These are phyloP conservation scores for Epiblema foenella DNA, from an alignment of 2,888 invertebrate genomes.

Conservation along the genomic window DNA sequence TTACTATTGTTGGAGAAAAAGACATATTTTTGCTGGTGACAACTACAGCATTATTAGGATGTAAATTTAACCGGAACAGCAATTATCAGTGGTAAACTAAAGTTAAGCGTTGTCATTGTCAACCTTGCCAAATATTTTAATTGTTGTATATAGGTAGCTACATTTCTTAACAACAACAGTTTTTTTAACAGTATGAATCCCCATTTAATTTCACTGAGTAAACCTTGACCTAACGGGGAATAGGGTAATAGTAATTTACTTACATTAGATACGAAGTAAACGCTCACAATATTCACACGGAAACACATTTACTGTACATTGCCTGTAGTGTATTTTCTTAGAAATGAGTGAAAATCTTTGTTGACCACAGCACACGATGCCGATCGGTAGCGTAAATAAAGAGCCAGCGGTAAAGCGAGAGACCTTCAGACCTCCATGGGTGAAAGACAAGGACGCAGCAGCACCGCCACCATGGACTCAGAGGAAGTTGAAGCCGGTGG, in stretches of 20 bases:
- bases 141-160: too few species aligned
- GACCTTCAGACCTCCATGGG: constrained; percentile 90
- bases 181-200: background rate
- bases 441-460: constrained; percentile 87
- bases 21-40: background rate
- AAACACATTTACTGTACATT: constrained; percentile 8
- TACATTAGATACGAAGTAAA: constrained; percentile 9
- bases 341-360: constrained; percentile 15
- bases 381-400: constrained; percentile 80
- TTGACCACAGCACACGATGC: constrained; percentile 65
- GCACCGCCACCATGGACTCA: constrained; percentile 87
- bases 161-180: background rate
- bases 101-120: background rate
- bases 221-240: constrained; percentile 6
- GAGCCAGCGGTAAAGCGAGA: constrained; percentile 85
- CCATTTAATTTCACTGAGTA: background rate
- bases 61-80: too few species aligned
- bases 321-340: background rate
- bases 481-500: constrained; percentile 80
- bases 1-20: constrained; percentile 6
- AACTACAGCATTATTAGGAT: background rate
- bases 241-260: constrained; percentile 15
- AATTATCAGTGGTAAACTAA: background rate
- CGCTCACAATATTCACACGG: constrained; percentile 5
- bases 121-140: background rate